Base-by-base conservation (phyloP, 2,888 invertebrate genomes). In the Drosophila conformis region DNA sequence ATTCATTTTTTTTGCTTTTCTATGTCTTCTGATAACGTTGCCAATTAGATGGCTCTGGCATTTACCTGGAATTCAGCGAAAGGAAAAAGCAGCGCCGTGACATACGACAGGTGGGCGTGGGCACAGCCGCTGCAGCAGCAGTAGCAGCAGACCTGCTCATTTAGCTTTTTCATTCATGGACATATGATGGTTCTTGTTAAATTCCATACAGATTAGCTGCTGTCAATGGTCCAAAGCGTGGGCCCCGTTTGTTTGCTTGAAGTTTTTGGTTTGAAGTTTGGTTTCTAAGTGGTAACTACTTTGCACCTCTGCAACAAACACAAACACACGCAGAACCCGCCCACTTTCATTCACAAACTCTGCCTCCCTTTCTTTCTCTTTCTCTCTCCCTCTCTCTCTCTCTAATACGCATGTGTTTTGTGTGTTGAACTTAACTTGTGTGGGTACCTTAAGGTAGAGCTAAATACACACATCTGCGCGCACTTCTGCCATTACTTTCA, bases 241-340 rank as follows among this genome's bases (percentile, higher is more conserved):
- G 46, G 49, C 35, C 35, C 21, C 56, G 62, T 69, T 61, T 79
- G 84, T 86, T 83, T 86, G 84, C 82, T 83, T 79, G 79, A 79
- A 87, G 77, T 76, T 73, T 76, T 60, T 61, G 56, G 36, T 53
- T 53, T 33, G n/a, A 15, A 27, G 13, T 46, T 51, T 29, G 18
- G 6, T 29, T n/a, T 29, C 78, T 82, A 89, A 89, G 87, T 86
- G 85, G 84, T 87, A 87, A 83, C 87, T 87, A 89, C 89, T 89
- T 89, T 86, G 84, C 89, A 87, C 89, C 89, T 88, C 70, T 69
- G 70, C 69, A 56, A 13, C 70, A 65, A 73, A 69, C 82, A 79
- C 84, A 78, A 78, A 46, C 48, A 52, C 70, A 52, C 62, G 35
- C 60, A 46, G 31, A 49, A 38, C 38, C 27, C 48, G 38, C 58